Percentiles rank a stretch among this genome's conserved stretches.
Conservation (phyloP, 1,140 invertebrate genomes). For the Drosophila orena region DNA sequence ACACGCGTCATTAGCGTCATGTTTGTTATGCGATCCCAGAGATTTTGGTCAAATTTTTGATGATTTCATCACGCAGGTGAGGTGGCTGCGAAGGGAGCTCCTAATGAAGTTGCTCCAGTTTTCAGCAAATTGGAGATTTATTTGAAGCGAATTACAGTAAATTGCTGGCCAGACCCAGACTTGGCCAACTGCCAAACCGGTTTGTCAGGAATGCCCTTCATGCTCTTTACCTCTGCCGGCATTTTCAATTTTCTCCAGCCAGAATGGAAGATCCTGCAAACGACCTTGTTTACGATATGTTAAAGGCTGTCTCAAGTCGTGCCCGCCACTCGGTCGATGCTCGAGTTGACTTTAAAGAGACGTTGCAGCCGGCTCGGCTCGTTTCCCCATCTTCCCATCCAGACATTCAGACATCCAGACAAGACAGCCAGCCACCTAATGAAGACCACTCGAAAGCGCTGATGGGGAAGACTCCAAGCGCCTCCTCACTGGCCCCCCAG, state of each 20-base stretch:
- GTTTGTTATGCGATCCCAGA: conserved; percentile 71
- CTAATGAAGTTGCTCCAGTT: conserved; percentile 79
- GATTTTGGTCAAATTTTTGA: conserved; percentile 64
- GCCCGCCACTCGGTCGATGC: conserved; percentile 36
- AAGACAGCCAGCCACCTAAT: conserved; percentile 64
- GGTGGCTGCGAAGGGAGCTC: conserved; percentile 10
- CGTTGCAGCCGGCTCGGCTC: conserved; percentile 29
- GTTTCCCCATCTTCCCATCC: conserved; percentile 26
- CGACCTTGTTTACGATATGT: conserved; percentile 73
- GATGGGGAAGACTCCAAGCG: conserved; percentile 43
- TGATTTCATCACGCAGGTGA: conserved; percentile 57
- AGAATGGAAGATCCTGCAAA: conserved; percentile 60
- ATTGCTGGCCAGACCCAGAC: conserved; percentile 10
- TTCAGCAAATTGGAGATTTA: conserved; percentile 69
- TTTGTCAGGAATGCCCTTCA: conserved; percentile 29
- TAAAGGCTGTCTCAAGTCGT: conserved; percentile 56
- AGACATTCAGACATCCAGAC: conserved; percentile 24
- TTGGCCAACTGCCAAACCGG: conserved; percentile 53
- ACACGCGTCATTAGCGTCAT: conserved; percentile 70
- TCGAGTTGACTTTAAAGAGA: conserved; percentile 49
- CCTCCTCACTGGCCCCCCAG: conserved; percentile 21
- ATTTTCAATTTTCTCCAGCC: conserved; percentile 11
- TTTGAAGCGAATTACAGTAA: conserved; percentile 57
- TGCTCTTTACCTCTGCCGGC: not conserved
- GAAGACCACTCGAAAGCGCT: conserved; percentile 67